phyloP scores from a whole-genome alignment of 2,797 vertebrate genomes.

The Muscicapa striata region DNA sequence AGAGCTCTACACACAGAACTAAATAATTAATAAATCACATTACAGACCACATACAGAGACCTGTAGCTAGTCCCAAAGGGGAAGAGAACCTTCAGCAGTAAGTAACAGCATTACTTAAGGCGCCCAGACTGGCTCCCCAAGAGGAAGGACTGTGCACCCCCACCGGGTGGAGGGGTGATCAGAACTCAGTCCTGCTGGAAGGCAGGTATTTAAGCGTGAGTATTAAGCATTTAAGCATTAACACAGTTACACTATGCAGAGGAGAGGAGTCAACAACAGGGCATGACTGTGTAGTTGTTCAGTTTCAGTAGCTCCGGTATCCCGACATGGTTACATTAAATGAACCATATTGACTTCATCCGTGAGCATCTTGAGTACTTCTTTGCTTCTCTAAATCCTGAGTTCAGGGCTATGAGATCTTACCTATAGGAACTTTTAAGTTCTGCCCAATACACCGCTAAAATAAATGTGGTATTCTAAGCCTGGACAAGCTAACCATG shows the following conservation, averaged over 20 bases:
- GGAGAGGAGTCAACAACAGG: not conserved
- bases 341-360: not conserved
- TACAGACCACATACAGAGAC: not conserved
- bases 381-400: not conserved
- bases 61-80: not conserved
- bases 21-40: not conserved
- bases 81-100: not conserved
- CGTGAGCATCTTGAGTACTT: not conserved
- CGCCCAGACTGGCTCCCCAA: not conserved
- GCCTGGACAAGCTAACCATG: not conserved
- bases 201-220: not conserved
- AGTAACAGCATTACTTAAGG: not conserved
- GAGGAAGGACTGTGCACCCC: accelerated
- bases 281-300: not conserved
- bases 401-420: not conserved
- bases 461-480: not conserved
- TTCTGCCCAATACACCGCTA: not conserved
- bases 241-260: accelerated
- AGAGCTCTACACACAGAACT: not conserved
- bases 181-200: not conserved
- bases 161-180: accelerated
- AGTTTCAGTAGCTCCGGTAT: not conserved
- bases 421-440: not conserved
- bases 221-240: not conserved
- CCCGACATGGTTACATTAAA: not conserved